These are phyloP conservation scores for Eremobia ochroleuca DNA, from an alignment of 2,888 invertebrate species.

Conservation along the genomic window DNA sequence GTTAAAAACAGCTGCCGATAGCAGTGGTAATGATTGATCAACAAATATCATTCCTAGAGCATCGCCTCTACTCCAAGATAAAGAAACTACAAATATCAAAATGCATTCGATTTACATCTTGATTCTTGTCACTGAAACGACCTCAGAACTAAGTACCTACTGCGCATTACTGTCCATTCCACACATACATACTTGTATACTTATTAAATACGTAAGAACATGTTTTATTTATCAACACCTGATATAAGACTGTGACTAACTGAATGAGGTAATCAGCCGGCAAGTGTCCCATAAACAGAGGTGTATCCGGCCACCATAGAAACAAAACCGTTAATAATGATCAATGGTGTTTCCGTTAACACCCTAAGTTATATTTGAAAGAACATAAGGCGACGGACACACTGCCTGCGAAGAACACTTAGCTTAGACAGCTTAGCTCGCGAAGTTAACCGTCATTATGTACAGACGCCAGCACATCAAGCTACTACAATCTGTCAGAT, in stretches of 20 bases:
- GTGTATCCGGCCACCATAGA: slow-evolving; percentile 64
- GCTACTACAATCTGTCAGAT: too few relatives aligned
- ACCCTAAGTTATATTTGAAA: slow-evolving; percentile 44
- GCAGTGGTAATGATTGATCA: neutral
- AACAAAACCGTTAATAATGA: slow-evolving; percentile 69
- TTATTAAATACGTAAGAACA: slow-evolving; percentile 16
- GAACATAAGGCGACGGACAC: slow-evolving; percentile 3
- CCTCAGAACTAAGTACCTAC: slow-evolving; percentile 16
- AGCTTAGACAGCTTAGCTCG: neutral
- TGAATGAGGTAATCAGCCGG: slow-evolving; percentile 53
- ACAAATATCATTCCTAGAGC: neutral
- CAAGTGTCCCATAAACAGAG: slow-evolving; percentile 55
- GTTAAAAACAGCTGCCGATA: neutral
- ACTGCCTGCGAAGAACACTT: neutral
- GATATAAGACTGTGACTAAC: slow-evolving; percentile 48
- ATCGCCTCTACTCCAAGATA: neutral
- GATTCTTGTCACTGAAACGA: slow-evolving; percentile 5
- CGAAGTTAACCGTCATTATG: too few relatives aligned
- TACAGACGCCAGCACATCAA: too few relatives aligned
- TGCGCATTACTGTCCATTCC: slow-evolving; percentile 44
- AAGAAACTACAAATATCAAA: neutral
- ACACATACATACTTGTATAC: slow-evolving; percentile 19
- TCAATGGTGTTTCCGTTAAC: slow-evolving; percentile 67
- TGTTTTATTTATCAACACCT: slow-evolving; percentile 46
- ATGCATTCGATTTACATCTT: slow-evolving; percentile 10